phyloP scores from a whole-genome alignment of 1,140 invertebrate genomes.

The Telenomus remus region DNA sequence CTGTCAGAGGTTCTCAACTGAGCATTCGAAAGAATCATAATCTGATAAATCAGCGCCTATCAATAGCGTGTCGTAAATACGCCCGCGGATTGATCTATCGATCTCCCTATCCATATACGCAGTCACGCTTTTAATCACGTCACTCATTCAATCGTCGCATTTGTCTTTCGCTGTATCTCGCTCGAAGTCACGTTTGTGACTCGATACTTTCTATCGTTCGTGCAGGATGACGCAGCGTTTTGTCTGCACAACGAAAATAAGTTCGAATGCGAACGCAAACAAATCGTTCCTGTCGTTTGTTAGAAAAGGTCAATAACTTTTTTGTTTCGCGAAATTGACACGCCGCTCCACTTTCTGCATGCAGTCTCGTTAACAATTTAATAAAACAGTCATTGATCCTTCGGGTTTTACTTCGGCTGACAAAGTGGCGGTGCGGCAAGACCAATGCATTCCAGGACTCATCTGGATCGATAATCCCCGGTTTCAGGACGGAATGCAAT shows the following conservation, averaged over 20 bases:
- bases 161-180: slow-evolving; percentile 42
- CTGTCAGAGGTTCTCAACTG: neutral
- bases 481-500: slow-evolving; percentile 58
- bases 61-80: slow-evolving; percentile 32
- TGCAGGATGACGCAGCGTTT: slow-evolving; percentile 29
- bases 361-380: neutral
- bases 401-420: neutral
- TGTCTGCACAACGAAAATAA: slow-evolving; percentile 12
- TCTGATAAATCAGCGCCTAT: neutral
- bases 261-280: slow-evolving; percentile 16
- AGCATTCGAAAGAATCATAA: neutral
- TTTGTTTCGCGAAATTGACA: too few relatives aligned
- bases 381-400: neutral
- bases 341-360: too few relatives aligned
- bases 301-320: slow-evolving; percentile 20
- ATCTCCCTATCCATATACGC: slow-evolving; percentile 14
- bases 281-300: slow-evolving; percentile 36
- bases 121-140: slow-evolving; percentile 55
- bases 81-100: slow-evolving; percentile 28
- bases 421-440: slow-evolving; percentile 12
- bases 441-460: slow-evolving; percentile 41
- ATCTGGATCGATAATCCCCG: slow-evolving; percentile 51
- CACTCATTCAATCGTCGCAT: slow-evolving; percentile 53
- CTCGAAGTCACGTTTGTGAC: slow-evolving; percentile 33
- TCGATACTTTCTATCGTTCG: slow-evolving; percentile 28